phyloP scores from a whole-genome alignment of 2,797 vertebrate genomes.

The Danio kyathit region DNA sequence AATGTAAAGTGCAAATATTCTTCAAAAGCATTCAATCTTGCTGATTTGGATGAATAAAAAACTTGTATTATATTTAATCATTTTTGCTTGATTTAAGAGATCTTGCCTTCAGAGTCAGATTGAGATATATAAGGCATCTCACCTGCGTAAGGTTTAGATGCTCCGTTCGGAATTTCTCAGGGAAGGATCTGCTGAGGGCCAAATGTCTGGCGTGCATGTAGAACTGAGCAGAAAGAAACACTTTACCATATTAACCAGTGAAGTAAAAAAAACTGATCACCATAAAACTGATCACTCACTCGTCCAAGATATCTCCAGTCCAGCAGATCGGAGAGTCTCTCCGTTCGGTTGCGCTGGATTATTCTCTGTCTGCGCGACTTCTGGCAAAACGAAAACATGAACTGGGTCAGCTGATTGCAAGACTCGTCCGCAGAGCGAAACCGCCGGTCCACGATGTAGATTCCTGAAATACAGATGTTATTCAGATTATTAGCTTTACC shows the following conservation, averaged over 20 bases:
- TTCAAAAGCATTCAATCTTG: not conserved
- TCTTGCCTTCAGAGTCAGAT: too few relatives aligned
- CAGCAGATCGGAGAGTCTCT: conserved; percentile 93
- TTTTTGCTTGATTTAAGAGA: too few relatives aligned
- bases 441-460: conserved; percentile 95
- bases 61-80: not conserved
- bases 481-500: too few relatives aligned
- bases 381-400: conserved; percentile 94
- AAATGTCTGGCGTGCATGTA: conserved; percentile 91
- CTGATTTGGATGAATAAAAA: not conserved
- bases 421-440: conserved; percentile 92
- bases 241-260: not conserved
- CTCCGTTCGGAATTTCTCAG: conserved; percentile 89
- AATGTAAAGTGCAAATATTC: too few relatives aligned
- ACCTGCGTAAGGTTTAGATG: conserved; percentile 65
- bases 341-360: conserved; percentile 94
- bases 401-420: conserved; percentile 95
- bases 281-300: conserved; percentile 76
- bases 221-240: conserved; percentile 78
- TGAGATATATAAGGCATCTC: not conserved
- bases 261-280: not conserved
- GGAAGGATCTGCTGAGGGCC: conserved; percentile 90
- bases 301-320: conserved; percentile 95
- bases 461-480: conserved; percentile 77
- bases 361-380: conserved; percentile 95